Conservation (phyloP, 2,797 vertebrate genomes). For the Poecilia velifera region DNA sequence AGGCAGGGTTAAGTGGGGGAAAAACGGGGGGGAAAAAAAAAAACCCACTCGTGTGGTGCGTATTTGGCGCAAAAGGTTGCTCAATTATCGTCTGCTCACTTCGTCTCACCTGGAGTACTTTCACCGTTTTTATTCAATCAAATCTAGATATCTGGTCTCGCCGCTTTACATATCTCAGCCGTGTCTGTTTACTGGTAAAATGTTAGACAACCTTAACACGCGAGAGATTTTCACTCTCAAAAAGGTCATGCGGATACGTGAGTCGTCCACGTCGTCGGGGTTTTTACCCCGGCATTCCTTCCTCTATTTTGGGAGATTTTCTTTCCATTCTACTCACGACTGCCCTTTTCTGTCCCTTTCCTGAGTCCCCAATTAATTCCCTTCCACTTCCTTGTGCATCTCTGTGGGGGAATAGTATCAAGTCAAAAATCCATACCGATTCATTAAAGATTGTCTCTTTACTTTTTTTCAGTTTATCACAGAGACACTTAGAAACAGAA, state of each 20-base stretch:
- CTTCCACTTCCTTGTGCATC: slow-evolving; percentile 15
- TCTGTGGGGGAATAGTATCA: slow-evolving; percentile 49
- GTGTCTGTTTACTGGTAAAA: not conserved
- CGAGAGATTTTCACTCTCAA: not conserved
- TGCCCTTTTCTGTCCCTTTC: slow-evolving; percentile 42
- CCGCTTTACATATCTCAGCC: not conserved
- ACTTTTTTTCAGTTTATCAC: slow-evolving; percentile 27
- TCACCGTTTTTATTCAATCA: slow-evolving; percentile 16
- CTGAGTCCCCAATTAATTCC: slow-evolving; percentile 18
- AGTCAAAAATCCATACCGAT: slow-evolving; percentile 61
- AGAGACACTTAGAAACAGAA: slow-evolving; percentile 19
- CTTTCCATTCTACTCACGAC: slow-evolving; percentile 57
- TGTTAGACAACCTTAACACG: not conserved
- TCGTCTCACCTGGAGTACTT: slow-evolving; percentile 36
- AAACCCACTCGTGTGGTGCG: slow-evolving; percentile 46
- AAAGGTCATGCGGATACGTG: slow-evolving; percentile 46
- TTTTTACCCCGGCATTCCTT: slow-evolving; percentile 24
- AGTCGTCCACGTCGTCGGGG: slow-evolving; percentile 35
- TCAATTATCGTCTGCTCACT: slow-evolving; percentile 52
- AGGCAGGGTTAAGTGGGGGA: slow-evolving; percentile 46
- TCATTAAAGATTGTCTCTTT: slow-evolving; percentile 39
- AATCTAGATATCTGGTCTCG: slow-evolving; percentile 11
- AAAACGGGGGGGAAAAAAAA: slow-evolving; percentile 17
- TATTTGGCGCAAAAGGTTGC: slow-evolving; percentile 34
- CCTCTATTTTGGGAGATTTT: slow-evolving; percentile 23